Base-by-base conservation (phyloP, 1,140 invertebrate genomes). In the Homarus americanus region DNA sequence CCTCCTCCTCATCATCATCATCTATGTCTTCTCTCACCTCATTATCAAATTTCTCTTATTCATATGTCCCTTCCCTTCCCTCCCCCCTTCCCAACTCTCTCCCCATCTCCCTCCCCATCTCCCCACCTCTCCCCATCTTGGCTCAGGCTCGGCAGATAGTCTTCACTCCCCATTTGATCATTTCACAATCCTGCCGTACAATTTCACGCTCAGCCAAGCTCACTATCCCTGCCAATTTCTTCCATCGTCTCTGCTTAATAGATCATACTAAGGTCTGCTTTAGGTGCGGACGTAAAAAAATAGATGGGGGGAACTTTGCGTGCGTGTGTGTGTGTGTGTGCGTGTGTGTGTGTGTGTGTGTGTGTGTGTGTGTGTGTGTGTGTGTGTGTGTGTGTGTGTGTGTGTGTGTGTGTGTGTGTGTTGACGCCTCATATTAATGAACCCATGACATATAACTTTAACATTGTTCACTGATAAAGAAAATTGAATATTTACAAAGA, bases 351-450 rank as follows among this genome's bases (percentile, higher is more conserved):
- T 58, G 53, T 58, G 9, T 12, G 2, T 12, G 53, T 12, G 5
- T 49, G 12, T 58, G 44, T 49, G 44, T 49, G 44, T 49, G 53
- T 58, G 53, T 58, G 53, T 58, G 53, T 58, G 9, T 5, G 53
- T 58, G 53, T 58, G 53, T 58, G 53, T 58, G 53, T 58, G 53
- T 58, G 53, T 58, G 53, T 58, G 53, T 58, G 53, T 58, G 53
- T 58, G 53, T 58, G 53, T 58, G 53, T 58, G 53, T 58, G 53
- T 58, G 53, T 58, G 53, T 58, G 53, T 58, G 53, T 58, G 53
- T 58, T n/a, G n/a, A n/a, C n/a, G n/a, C n/a, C n/a, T n/a, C n/a
- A n/a, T n/a, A n/a, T n/a, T n/a, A n/a, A n/a, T n/a, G n/a, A n/a
- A n/a, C n/a, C n/a, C n/a, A n/a, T n/a, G n/a, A n/a, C n/a, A n/a